phyloP scores from a whole-genome alignment of 2,888 invertebrate species.

The Cosmorhoe ocellata region DNA sequence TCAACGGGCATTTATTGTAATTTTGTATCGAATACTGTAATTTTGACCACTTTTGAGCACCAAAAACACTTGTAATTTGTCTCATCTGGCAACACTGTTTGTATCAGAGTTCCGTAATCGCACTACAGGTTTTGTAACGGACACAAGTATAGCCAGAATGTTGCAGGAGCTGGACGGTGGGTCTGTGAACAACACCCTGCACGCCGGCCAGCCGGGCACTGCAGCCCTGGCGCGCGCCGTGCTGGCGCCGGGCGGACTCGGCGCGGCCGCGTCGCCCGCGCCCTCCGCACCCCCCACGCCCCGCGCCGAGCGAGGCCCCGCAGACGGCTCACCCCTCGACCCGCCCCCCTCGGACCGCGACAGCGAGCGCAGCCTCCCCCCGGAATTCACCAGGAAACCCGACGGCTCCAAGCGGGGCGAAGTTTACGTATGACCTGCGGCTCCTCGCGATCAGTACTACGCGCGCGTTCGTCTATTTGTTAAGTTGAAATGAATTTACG shows the following conservation, averaged over 20 bases:
- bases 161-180: slow-evolving; percentile 87
- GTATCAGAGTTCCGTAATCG: too few species aligned
- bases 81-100: too few species aligned
- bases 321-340: slow-evolving; percentile 47
- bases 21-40: too few species aligned
- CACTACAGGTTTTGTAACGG: too few species aligned
- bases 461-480: slow-evolving; percentile 10
- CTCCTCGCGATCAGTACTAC: not conserved
- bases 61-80: too few species aligned
- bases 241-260: slow-evolving; percentile 81
- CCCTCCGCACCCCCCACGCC: slow-evolving; percentile 54
- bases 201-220: slow-evolving; percentile 88
- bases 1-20: too few species aligned
- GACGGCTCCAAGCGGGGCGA: slow-evolving; percentile 69
- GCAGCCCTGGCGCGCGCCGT: slow-evolving; percentile 91
- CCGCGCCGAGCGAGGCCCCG: slow-evolving; percentile 49
- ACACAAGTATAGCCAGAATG: too few species aligned
- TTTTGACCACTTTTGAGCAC: too few species aligned
- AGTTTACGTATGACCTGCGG: slow-evolving; percentile 61
- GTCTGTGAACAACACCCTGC: slow-evolving; percentile 88
- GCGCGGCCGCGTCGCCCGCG: slow-evolving; percentile 67
- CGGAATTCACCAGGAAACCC: slow-evolving; percentile 57
- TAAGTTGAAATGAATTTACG: slow-evolving; percentile 37
- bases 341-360: slow-evolving; percentile 56
- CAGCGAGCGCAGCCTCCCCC: slow-evolving; percentile 49